Evolutionary conservation across 2,888 invertebrate species (phyloP), one percentile per base, ranked within the genome.

Genomic region (Drosophila infuscata): DNA sequence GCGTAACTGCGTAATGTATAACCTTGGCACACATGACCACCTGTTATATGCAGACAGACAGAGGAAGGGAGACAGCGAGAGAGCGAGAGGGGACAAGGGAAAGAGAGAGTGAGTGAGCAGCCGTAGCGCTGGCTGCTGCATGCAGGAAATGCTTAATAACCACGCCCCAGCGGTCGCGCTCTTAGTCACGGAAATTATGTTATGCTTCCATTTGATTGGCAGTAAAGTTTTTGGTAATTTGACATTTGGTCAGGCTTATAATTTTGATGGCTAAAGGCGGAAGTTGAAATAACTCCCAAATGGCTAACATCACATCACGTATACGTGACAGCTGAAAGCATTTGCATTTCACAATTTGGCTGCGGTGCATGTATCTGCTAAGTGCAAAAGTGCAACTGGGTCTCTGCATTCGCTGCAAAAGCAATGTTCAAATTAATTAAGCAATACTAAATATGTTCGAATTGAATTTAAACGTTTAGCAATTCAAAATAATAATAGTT

Each of bases 21-120:
- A 88, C 88, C 88, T 84, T 84, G 84, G 81, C 88, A 88, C 76
- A 85, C 48, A 79, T 85, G 57, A 51, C 12, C 60, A 33, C 36
- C 52, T 38, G 17, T 35, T 33, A 15, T n/a, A 15, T 11, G 48
- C n/a, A 38, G 25, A 17, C 17, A 25, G 25, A 57, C 1, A 49
- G 25, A 20, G 8, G 20, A 15, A 17, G n/a, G 7, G n/a, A n/a
- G 2, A 25, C 25, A 25, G 12, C 12, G n/a, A 7, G n/a, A n/a
- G 2, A 35, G 53, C 43, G 53, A 43, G n/a, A 29, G 41, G 15
- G 29, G 12, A 8, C 17, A 25, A 60, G 7, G 15, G 25, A 15
- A 17, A 29, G 41, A 17, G 7, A n/a, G 17, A 35, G 46, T 29
- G 15, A 48, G 53, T 12, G 17, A 12, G 33, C 7, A 15, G 20